Conservation (phyloP, 2,113 vertebrate genomes). For the Solea senegalensis region DNA sequence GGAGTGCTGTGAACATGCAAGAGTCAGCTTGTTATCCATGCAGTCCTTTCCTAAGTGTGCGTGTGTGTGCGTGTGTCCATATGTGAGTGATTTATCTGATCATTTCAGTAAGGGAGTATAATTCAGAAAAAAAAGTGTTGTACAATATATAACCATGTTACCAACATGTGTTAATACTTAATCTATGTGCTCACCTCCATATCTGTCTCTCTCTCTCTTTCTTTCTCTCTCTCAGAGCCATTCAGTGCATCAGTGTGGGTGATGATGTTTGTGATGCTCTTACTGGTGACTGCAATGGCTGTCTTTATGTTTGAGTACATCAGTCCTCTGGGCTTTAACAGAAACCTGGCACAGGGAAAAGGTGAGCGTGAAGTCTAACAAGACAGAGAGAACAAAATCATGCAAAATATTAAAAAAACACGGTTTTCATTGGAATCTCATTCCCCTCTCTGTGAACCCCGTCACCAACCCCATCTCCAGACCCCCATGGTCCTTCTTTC, state of each 20-base stretch:
- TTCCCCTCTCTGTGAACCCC: background rate
- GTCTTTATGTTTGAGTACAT: constrained; percentile 99
- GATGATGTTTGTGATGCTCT: constrained; percentile 99
- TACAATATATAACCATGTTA: constrained; percentile 1
- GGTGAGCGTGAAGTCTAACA: constrained; percentile 77
- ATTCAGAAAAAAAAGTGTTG: constrained; percentile 28
- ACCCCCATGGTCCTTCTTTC: constrained; percentile 96
- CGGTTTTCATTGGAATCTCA: background rate
- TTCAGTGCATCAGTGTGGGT: constrained; percentile 99
- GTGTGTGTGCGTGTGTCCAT: constrained; percentile 1
- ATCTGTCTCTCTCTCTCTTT: constrained; percentile 40
- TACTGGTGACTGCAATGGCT: constrained; percentile 96
- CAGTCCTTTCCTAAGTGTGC: constrained; percentile 6
- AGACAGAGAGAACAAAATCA: background rate
- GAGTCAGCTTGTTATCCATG: constrained; percentile 30
- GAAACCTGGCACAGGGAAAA: constrained; percentile 95
- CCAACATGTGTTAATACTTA: constrained; percentile 10
- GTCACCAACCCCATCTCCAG: constrained; percentile 63
- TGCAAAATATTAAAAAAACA: background rate
- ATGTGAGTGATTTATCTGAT: background rate
- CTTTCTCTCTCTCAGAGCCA: constrained; percentile 84
- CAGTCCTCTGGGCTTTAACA: constrained; percentile 97
- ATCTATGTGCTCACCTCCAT: constrained; percentile 4
- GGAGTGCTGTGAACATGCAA: constrained; percentile 31
- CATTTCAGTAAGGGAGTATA: background rate